Evolutionary conservation across 1,140 invertebrate genomes (phyloP).

Genomic region (Drosophila ohnishii): DNA sequence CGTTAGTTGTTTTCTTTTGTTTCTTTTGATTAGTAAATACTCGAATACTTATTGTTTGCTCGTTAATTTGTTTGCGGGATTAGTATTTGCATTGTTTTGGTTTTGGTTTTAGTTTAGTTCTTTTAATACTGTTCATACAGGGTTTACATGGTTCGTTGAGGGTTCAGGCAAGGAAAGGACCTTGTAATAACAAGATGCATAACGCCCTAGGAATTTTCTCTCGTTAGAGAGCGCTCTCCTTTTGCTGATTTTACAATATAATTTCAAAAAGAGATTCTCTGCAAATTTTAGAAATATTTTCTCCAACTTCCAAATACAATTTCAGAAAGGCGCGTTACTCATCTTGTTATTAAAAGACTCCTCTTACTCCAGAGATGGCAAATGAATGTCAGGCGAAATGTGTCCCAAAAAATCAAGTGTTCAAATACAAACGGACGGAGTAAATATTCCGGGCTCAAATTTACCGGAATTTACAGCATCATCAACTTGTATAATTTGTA

Average conservation of each 20-base stretch:
- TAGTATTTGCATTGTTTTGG: conserved; percentile 8
- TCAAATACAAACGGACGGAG: conserved; percentile 53
- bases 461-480: conserved; percentile 27
- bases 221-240: no score
- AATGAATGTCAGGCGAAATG: conserved; percentile 15
- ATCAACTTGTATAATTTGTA: conserved; percentile 1
- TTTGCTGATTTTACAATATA: no score
- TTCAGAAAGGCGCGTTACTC: no score
- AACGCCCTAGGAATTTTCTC: background rate
- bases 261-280: no score
- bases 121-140: conserved; percentile 60
- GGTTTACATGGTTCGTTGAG: conserved; percentile 21
- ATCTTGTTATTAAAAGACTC: background rate
- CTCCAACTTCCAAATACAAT: no score
- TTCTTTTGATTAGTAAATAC: conserved; percentile 43
- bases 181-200: background rate
- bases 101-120: conserved; percentile 46
- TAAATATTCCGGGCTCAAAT: conserved; percentile 34
- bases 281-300: no score
- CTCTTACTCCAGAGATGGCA: conserved; percentile 14
- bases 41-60: conserved; percentile 53
- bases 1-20: conserved; percentile 1
- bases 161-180: background rate
- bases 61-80: conserved; percentile 2
- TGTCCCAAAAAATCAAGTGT: conserved; percentile 25